Conservation (phyloP, 2,888 invertebrate species). For the Heliconius sara region DNA sequence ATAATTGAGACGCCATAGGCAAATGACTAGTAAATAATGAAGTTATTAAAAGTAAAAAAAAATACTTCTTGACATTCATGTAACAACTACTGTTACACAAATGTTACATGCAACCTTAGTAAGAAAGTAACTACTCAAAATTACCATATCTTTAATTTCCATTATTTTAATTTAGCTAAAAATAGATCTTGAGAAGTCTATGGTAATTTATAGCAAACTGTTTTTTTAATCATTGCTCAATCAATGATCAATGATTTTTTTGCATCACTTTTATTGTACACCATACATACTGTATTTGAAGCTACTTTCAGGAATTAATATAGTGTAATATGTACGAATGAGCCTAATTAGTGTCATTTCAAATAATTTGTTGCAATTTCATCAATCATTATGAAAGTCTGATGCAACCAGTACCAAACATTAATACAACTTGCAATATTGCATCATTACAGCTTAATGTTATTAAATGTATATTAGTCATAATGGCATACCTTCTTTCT, state of each 20-base stretch:
- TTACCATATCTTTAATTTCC: no score
- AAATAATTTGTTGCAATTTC: neutral
- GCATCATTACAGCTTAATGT: neutral
- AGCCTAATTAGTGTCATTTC: neutral
- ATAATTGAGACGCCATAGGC: no score
- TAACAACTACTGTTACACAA: no score
- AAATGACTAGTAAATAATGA: no score
- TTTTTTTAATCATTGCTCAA: no score
- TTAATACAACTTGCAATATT: slow-evolving; percentile 10
- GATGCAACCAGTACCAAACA: neutral
- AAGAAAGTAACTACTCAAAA: no score
- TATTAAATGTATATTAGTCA: neutral
- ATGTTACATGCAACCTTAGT: neutral
- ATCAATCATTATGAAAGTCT: neutral
- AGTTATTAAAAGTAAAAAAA: no score
- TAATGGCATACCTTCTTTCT: neutral
- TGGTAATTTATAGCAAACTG: no score
- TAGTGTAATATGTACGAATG: neutral
- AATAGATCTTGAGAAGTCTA: no score
- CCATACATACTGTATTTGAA: neutral
- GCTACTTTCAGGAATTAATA: neutral
- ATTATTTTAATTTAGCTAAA: no score
- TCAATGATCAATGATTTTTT: no score
- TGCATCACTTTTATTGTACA: neutral
- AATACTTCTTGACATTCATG: no score